Conservation (phyloP, 2,797 vertebrate genomes). For the Peromyscus nudipes region DNA sequence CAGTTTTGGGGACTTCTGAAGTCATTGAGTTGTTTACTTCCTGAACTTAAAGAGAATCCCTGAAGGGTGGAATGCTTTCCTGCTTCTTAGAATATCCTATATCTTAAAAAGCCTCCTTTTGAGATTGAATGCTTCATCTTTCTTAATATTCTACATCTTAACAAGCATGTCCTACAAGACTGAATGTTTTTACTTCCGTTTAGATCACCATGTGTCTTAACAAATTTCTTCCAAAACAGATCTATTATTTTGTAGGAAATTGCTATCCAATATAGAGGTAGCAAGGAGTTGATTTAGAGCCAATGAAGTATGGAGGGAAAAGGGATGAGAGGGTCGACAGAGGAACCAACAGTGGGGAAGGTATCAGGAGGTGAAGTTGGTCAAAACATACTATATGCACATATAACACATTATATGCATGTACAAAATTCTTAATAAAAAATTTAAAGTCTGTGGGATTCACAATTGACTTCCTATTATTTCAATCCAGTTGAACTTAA, state of each 20-base stretch:
- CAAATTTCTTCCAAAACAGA: background rate
- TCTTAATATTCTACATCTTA: background rate
- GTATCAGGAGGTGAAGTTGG: too few relatives aligned
- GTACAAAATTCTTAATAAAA: background rate
- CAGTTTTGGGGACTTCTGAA: background rate
- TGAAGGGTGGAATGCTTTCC: background rate
- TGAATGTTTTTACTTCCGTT: background rate
- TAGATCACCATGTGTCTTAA: background rate
- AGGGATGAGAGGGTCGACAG: rapidly evolving
- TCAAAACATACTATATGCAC: background rate
- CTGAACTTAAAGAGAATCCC: too few relatives aligned
- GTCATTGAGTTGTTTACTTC: background rate
- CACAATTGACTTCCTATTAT: background rate
- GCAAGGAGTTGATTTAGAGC: too few relatives aligned
- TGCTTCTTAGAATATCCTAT: background rate
- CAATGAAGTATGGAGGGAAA: background rate
- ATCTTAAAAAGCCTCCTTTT: background rate
- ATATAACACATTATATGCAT: background rate
- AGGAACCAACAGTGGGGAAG: background rate
- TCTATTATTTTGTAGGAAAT: background rate
- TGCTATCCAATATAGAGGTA: too few relatives aligned
- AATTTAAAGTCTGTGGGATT: background rate
- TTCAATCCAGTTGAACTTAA: background rate
- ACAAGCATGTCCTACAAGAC: background rate
- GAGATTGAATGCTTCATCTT: background rate